phyloP scores from a whole-genome alignment of 2,797 vertebrate genomes.

The Psittacula echo region DNA sequence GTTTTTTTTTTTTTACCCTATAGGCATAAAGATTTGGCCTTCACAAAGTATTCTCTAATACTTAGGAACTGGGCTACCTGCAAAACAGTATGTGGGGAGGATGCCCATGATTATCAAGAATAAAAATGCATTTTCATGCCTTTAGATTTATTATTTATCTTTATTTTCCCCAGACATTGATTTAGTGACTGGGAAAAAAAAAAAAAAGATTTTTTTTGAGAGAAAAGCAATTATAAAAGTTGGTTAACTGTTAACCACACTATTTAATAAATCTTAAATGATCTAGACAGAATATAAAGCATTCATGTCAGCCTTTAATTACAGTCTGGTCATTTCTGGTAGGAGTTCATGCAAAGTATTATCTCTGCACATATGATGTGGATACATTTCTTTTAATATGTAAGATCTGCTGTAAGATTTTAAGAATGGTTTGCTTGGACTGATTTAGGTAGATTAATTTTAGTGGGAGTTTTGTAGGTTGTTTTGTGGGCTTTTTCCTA shows the following conservation, averaged over 20 bases:
- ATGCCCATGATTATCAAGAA: not conserved
- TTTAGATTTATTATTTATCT: not conserved
- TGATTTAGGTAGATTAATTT: not conserved
- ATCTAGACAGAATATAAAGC: not conserved
- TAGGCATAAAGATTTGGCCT: not conserved
- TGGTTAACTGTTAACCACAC: not conserved
- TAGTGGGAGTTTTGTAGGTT: accelerated
- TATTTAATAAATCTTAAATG: conserved; percentile 10
- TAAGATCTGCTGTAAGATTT: not conserved
- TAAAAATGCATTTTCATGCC: not conserved
- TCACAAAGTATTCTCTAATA: not conserved
- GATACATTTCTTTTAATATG: not conserved
- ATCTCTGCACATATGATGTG: not conserved
- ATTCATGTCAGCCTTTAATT: not conserved
- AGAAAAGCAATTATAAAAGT: not conserved
- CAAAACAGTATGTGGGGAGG: not conserved
- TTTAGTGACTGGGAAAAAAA: not conserved
- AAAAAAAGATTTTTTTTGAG: not conserved
- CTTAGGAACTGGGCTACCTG: not conserved
- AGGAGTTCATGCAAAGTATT: not conserved
- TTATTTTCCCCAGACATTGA: not conserved
- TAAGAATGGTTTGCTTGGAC: not conserved
- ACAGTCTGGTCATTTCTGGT: not conserved
- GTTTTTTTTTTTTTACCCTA: not conserved
- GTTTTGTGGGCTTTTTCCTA: not conserved